Base-by-base conservation (phyloP, 2,888 invertebrate genomes). In the Lomographa bimaculata region DNA sequence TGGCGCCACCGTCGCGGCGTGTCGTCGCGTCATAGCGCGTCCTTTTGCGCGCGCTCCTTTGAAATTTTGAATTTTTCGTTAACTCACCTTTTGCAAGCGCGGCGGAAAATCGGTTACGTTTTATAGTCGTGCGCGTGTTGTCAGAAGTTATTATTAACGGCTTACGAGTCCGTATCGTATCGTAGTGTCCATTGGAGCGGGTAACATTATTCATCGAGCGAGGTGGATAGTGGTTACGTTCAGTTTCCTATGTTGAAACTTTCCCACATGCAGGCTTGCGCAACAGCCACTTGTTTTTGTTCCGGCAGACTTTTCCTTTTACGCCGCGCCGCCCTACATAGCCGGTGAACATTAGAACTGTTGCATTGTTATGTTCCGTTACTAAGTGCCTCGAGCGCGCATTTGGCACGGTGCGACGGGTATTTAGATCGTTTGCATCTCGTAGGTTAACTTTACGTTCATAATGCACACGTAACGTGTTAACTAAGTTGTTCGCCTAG, bases 141-240 rank as follows among this genome's bases (percentile, higher is more conserved):
- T 86, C 87, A 87, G 79, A 79, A 74, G 80, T 83, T 89, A 87
- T 87, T 86, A 84, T 84, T 87, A 85, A 78, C 79, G 73, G 62
- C 72, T 69, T 70, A 66, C 62, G 71, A 64, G 58, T 67, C 45
- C 3, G 33, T 23, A 19, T 34, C 3, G 33, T 23, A 19, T 34
- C 24, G 24, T 10, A 32, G 14, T 28, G 64, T 62, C 69, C 64
- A 73, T 62, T 71, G 71, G 66, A 73, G 72, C 76, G 70, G 68
- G 59, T 69, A 74, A 72, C 67, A 7, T n/a, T 42, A 71, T 74
- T 71, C 75, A 77, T 74, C 70, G 64, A 69, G 54, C 46, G 54
- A 61, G 56, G 57, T 57, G 54, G 52, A 64, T 72, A 60, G 62
- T 57, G 66, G 67, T 72, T 74, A 75, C 76, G 70, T 74, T 72